Base-by-base conservation (phyloP, 2,888 invertebrate genomes). In the Daptonema setosum region DNA sequence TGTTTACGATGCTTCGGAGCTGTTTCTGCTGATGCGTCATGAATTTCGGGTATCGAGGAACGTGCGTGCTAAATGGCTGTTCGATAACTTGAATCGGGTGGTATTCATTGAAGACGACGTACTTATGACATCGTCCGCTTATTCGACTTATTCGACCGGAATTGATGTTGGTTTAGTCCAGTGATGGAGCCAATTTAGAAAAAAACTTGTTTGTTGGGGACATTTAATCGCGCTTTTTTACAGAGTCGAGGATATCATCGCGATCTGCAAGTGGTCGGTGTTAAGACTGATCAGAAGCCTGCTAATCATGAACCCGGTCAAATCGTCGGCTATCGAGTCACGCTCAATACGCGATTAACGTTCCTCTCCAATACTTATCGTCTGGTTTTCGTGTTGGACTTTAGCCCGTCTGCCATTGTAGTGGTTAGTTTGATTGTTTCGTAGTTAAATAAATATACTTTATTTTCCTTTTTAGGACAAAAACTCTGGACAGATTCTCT, bases 381-480 rank as follows among this genome's bases (percentile, higher is more conserved):
- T 60, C 77, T 83, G 62, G 82, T 81, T 52, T 82, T 81, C 68
- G 80, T 83, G 63, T 74, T 85, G 58, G 84, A 85, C 71, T 77
- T 84, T 69, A 83, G 83, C 68, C 83, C 83, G 14, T 83, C 83
- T 1, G 76, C 80, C 58, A 79, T 81, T 53, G 78, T 80, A 58
- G 80, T 82, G 60, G 82, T 81, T 71, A 74, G 78, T 70, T 58
- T 30, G 5, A 14, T 28, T 20, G 2, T 51, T 24, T 14, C 51
- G 5, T 25, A 5, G 25, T 5, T 14, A 5, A 14, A 5, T 51
- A 28, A 5, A 17, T 52, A 1, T 22, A 20, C 54, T 54, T 56
- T 24, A 41, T 24, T 47, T 56, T 60, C 28, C 57, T 50, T 61
- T 63, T 24, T 56, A 74, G 74, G 73, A 75, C 63, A 63, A 70